A percentile compares a stretch with the other conserved stretches of the same genome.
Conservation (phyloP, 92 coral and sea anemone species). For the Nematostella vectensis region DNA sequence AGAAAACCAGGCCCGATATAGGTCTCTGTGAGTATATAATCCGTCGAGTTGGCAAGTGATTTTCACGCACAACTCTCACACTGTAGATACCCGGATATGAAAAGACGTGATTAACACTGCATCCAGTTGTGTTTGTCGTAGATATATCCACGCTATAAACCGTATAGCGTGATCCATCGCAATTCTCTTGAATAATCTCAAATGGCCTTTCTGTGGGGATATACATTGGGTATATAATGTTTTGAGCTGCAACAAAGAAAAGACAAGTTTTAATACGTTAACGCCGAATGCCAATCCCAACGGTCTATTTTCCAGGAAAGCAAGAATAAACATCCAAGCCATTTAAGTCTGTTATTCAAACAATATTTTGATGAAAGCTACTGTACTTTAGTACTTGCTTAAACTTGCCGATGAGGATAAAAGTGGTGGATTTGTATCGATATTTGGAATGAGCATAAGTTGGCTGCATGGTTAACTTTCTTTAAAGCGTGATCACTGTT, state of each 20-base stretch:
- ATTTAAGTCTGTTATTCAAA: too few relatives aligned
- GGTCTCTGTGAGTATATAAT: slow-evolving; percentile 26
- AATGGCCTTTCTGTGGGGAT: neutral
- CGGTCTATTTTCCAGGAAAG: too few relatives aligned
- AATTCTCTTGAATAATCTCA: neutral
- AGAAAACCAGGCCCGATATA: slow-evolving; percentile 15
- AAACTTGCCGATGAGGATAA: too few relatives aligned
- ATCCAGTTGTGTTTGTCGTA: slow-evolving; percentile 14
- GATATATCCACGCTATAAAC: neutral
- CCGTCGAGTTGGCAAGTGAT: slow-evolving; percentile 8
- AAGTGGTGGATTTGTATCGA: too few relatives aligned
- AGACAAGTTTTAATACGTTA: too few relatives aligned
- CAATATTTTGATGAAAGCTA: too few relatives aligned
- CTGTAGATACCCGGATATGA: slow-evolving; percentile 36
- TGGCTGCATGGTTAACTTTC: neutral
- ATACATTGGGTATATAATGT: neutral
- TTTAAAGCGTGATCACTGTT: too few relatives aligned
- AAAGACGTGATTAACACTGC: slow-evolving; percentile 40
- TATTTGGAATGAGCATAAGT: too few relatives aligned
- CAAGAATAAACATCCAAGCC: too few relatives aligned
- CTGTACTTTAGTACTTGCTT: too few relatives aligned
- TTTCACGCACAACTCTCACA: slow-evolving; percentile 11
- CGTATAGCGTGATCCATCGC: neutral
- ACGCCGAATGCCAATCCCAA: too few relatives aligned
- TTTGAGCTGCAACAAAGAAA: neutral